Base-by-base conservation (phyloP, 2,113 vertebrate species). In the Trichechus manatus region DNA sequence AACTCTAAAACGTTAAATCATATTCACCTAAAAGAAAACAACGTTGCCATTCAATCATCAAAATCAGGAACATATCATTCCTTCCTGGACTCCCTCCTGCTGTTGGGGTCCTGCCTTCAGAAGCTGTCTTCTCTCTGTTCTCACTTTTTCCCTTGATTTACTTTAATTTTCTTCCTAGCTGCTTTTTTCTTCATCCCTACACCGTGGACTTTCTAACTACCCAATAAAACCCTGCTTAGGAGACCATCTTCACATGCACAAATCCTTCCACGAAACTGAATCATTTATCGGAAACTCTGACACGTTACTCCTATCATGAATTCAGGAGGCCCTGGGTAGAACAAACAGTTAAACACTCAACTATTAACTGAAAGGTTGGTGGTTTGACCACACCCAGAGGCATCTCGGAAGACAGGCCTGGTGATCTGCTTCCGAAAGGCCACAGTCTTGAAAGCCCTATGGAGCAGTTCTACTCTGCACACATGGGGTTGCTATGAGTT, bases 151-250 rank as follows among this genome's bases (percentile, higher is more conserved):
- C n/a, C 61, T 59, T 61, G 86, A 82, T 75, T 94, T 50, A 89
- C 33, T 89, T 95, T 88, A 78, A 92, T 66, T 94, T 53, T 81
- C 53, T 93, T 95, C 22, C 42, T 56, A 79, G 36, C 11, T 89
- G 53, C n/a, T 85, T 93, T 97, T 82, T 59, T 89, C 56, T 72
- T 93, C 44, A 83, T 84, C 17, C 19, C 42, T 81, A 20, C 2
- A 79, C 8, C 53, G 68, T 59, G 36, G 23, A 17, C 31, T 42
- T 82, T 70, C 74, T 56, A 53, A 91, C 42, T 75, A 89, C 29
- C 63, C 56, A 66, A 1, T 74, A 91, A 78, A 13, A 56, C 22
- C 75, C 22, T n/a, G 14, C 17, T 47, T 13, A 44, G 33, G 78
- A 91, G 42, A 78, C 27, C 66, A 83, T 17, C 14, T 74, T 78